Conservation (phyloP, 2,113 vertebrate species). For the Sialia sialis region DNA sequence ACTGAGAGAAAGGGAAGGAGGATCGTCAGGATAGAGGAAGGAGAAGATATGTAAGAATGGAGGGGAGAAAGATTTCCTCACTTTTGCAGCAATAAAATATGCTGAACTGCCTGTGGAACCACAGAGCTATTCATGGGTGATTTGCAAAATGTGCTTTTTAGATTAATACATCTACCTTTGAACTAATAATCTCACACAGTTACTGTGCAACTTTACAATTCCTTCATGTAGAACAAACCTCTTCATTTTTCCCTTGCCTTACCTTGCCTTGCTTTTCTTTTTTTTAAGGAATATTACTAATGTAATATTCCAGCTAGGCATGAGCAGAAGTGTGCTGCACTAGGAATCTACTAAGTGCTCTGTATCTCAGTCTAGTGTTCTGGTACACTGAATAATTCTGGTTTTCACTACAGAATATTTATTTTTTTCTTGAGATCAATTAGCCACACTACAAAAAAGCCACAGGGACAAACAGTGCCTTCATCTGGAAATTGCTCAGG, state of each 20-base stretch:
- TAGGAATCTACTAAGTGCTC: background rate
- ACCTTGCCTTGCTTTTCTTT: background rate
- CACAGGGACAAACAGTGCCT: background rate
- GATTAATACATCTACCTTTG: background rate
- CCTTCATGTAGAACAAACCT: accelerated
- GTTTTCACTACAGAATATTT: background rate
- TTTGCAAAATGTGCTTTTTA: background rate
- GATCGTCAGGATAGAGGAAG: background rate
- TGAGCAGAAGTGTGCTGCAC: accelerated
- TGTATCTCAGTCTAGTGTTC: background rate
- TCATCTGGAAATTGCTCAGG: background rate
- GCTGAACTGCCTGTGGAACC: background rate
- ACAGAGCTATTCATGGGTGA: background rate
- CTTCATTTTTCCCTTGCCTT: background rate
- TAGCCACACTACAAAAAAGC: background rate
- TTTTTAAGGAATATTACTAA: background rate
- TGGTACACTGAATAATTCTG: background rate
- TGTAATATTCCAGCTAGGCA: background rate
- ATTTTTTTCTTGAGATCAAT: background rate
- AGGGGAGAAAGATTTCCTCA: background rate
- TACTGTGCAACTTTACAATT: background rate
- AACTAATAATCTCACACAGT: background rate
- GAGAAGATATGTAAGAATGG: background rate
- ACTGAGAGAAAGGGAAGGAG: background rate
- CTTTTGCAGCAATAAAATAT: background rate